Base-by-base conservation (phyloP, 1,140 invertebrate genomes). In the Tetragonula clypearis region DNA sequence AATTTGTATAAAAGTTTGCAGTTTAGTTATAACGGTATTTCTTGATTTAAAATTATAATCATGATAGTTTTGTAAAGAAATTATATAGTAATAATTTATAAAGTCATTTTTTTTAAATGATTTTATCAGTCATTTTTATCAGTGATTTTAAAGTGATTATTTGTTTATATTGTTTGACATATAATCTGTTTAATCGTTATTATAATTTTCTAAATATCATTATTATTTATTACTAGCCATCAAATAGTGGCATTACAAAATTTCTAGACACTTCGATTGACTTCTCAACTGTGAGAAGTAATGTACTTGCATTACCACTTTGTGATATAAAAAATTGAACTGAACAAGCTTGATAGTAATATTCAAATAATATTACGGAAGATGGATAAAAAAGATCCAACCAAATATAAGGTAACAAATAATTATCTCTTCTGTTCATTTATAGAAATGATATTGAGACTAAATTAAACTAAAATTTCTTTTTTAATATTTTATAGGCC, bases 311-410 rank as follows among this genome's bases (percentile, higher is more conserved):
- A 85, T 95, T 96, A 82, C 94, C 95, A 6, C 93, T 95, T 55
- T 91, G 85, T 53, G 88, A 94, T 85, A 91, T 95, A 74, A 96
- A 96, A 95, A 72, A 91, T 96, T 68, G 96, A 96, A 85, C 93
- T 94, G 81, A 94, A 95, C 11, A 95, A 94, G 81, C 93, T 97
- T n/a, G 96, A 96, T 91, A 93, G 95, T 26, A 95, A 95, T 90
- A 96, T 97, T 91, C 96, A 97, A 90, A 90, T 97, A 14, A 95
- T 96, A 55, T 93, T 97, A 26, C 97, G 97, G 82, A 97, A 97
- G 94, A 96, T 99, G 94, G 96, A 96, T 41, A 99, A 99, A 93
- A 98, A 98, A 93, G 98, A 99, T 96, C 94, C 96, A 2, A 99
- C 98, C 9, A 98, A 98, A 94, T 95, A 97, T 60, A 98, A 98